A percentile compares a stretch with the other conserved stretches of the same genome.
phyloP scores from a whole-genome alignment of 2,888 invertebrate species.

The Tanaodytes sp. region DNA sequence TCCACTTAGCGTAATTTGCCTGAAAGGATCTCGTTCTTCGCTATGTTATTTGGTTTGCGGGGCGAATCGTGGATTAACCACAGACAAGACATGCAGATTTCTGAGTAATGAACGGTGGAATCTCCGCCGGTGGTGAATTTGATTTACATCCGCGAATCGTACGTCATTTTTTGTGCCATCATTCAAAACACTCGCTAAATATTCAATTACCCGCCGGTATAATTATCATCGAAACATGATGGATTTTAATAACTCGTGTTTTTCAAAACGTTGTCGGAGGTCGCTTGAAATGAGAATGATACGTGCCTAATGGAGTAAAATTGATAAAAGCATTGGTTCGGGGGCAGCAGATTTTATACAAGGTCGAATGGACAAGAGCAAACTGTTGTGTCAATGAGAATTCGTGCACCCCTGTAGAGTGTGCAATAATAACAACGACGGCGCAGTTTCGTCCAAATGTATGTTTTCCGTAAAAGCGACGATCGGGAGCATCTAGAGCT shows the following conservation, averaged over 20 bases:
- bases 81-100: conserved; percentile 39
- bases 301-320: too few relatives aligned
- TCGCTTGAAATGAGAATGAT: too few relatives aligned
- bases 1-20: conserved; percentile 47
- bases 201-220: too few relatives aligned
- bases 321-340: too few relatives aligned
- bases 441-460: conserved; percentile 42
- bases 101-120: conserved; percentile 34
- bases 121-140: too few relatives aligned
- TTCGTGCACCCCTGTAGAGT: conserved; percentile 36
- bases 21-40: conserved; percentile 39
- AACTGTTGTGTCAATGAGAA: conserved; percentile 30
- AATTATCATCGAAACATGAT: too few relatives aligned
- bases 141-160: too few relatives aligned
- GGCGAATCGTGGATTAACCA: conserved; percentile 42
- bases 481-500: conserved; percentile 41
- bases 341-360: conserved; percentile 6
- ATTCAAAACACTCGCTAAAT: too few relatives aligned
- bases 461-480: conserved; percentile 52
- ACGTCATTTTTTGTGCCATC: too few relatives aligned
- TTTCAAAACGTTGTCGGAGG: too few relatives aligned
- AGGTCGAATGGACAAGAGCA: conserved; percentile 24
- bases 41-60: conserved; percentile 37
- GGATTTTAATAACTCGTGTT: too few relatives aligned
- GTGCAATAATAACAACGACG: conserved; percentile 26